Base-by-base conservation (phyloP, 2,797 vertebrate species). In the Falco concolor region DNA sequence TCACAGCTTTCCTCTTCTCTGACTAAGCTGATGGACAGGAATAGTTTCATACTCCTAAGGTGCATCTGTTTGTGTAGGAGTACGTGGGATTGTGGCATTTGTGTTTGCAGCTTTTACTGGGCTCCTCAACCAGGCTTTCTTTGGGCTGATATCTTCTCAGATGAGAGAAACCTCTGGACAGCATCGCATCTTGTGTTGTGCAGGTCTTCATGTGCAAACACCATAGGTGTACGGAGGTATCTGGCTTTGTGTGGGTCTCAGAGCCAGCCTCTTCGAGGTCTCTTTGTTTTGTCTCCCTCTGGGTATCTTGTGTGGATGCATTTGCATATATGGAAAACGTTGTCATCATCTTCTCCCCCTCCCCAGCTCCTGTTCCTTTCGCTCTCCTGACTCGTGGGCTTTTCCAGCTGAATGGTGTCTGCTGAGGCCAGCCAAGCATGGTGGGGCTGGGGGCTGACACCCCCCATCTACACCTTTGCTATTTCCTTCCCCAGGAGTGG, bases 241-340 rank as follows among this genome's bases (percentile, higher is more conserved):
- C 85, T 53, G 93, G 90, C 95, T 97, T 96, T 95, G 95, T 92
- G 87, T 21, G 1, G 84, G 70, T 87, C 84, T 94, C 44, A 0
- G 75, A 92, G 72, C n/a, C 87, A 76, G 87, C 90, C 84, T 93
- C 90, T 84, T 85, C 47, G 80, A 95, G 85, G 56, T 89, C 95
- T 95, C 97, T 97, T 97, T 95, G 87, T 94, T 82, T 97, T 96
- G 81, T 85, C 86, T 96, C 85, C 85, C 92, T 93, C 91, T 52
- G 92, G 65, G 52, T 89, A 78, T 95, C 90, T 87, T 23, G 84
- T 45, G 63, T 82, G 1, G 90, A 56, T 80, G 72, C 90, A 94
- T 97, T 97, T 97, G 94, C 95, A 96, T 97, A 91, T 89, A 92
- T 96, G 94, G 94, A 95, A 96, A 96, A 92, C 2, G 32, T 56